phyloP scores from a whole-genome alignment of 2,888 invertebrate genomes.

The Craniophora ligustri region DNA sequence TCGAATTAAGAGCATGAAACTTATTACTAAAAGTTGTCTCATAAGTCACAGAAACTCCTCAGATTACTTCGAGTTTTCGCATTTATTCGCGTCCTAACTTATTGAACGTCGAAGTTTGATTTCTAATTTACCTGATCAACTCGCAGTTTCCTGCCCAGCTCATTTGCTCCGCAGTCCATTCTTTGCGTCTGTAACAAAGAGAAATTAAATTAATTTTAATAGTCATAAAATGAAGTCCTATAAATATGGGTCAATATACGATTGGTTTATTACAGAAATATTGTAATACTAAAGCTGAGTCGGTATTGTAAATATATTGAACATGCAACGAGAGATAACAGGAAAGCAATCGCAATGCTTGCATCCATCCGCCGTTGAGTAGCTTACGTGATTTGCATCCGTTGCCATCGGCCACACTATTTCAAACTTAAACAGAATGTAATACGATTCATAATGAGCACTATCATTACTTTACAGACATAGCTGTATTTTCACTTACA shows the following conservation, averaged over 20 bases:
- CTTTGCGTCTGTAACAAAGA: slow-evolving; percentile 82
- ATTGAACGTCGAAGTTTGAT: no score
- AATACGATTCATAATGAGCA: slow-evolving; percentile 49
- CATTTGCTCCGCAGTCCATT: slow-evolving; percentile 83
- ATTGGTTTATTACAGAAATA: no score
- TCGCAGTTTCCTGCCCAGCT: slow-evolving; percentile 82
- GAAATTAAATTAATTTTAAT: slow-evolving; percentile 15
- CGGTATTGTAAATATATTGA: slow-evolving; percentile 49
- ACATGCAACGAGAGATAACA: slow-evolving; percentile 66
- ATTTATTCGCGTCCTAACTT: no score
- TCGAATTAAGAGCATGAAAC: no score
- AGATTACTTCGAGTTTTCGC: no score
- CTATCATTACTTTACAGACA: slow-evolving; percentile 37
- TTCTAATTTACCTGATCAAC: slow-evolving; percentile 79
- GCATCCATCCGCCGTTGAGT: slow-evolving; percentile 67
- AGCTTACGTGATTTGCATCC: slow-evolving; percentile 52
- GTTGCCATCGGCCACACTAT: slow-evolving; percentile 38
- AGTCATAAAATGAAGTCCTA: not conserved
- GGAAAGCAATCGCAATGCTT: slow-evolving; percentile 71
- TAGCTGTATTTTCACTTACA: slow-evolving; percentile 25
- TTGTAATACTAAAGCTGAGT: no score
- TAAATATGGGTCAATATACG: not conserved
- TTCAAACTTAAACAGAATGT: slow-evolving; percentile 45
- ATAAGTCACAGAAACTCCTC: no score
- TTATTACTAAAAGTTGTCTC: no score